These are phyloP conservation scores for Pararge aegeria DNA, from an alignment of 1,140 invertebrate genomes.

Conservation along the genomic window DNA sequence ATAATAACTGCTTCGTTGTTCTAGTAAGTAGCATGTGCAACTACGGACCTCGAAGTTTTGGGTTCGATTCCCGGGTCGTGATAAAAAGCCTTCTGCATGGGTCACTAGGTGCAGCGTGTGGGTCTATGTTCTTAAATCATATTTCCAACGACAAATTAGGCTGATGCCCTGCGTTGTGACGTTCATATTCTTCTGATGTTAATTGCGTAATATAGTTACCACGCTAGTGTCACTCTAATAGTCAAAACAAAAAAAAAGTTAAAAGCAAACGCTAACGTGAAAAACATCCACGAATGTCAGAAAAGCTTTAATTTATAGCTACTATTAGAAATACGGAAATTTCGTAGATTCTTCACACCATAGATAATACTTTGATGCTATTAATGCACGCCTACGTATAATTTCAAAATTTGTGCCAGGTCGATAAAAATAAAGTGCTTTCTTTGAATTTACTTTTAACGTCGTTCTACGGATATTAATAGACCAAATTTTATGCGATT, in stretches of 20 bases:
- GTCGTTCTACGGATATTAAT: not conserved
- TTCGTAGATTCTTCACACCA: constrained; percentile 41
- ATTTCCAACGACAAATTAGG: too few species aligned
- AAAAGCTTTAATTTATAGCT: constrained; percentile 55
- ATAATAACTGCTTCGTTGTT: too few species aligned
- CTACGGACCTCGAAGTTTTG: too few species aligned
- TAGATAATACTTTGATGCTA: constrained; percentile 35
- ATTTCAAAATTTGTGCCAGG: constrained; percentile 28
- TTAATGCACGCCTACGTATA: constrained; percentile 41
- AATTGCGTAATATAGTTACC: too few species aligned
- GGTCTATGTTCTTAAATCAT: too few species aligned
- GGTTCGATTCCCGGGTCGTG: too few species aligned
- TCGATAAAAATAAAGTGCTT: constrained; percentile 19
- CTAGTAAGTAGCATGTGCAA: too few species aligned
- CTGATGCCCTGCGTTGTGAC: too few species aligned
- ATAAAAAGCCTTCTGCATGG: too few species aligned
- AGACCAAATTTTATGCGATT: not conserved
- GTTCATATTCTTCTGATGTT: too few species aligned
- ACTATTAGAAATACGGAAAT: constrained; percentile 51
- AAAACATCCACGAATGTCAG: constrained; percentile 41
- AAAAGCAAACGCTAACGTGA: not conserved
- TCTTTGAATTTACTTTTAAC: constrained; percentile 1
- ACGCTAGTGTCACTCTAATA: constrained; percentile 4
- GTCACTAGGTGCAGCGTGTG: too few species aligned
- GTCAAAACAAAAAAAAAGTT: not conserved